phyloP scores from a whole-genome alignment of 2,888 invertebrate species.

The Crossocerus cetratus region DNA sequence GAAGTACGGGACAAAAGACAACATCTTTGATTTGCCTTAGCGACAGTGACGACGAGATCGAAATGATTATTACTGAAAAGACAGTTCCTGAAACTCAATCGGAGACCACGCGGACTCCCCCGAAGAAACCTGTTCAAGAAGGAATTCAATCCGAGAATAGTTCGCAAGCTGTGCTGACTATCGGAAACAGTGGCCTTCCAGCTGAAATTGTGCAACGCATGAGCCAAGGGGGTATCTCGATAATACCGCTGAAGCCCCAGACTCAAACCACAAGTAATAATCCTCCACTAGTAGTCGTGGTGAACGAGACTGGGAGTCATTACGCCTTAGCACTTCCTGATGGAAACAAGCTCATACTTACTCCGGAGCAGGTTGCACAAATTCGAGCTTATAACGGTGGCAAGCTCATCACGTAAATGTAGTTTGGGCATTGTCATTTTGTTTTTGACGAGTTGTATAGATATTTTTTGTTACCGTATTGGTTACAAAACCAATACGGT shows the following conservation, averaged over 20 bases:
- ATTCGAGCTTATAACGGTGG: constrained; percentile 76
- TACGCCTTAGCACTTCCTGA: constrained; percentile 75
- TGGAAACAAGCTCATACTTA: constrained; percentile 74
- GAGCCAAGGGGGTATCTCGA: constrained; percentile 73
- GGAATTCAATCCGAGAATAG: constrained; percentile 52
- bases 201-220: constrained; percentile 71
- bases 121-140: constrained; percentile 7
- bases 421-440: too few species aligned
- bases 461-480: too few species aligned
- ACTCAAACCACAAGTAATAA: constrained; percentile 49
- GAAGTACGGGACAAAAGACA: constrained; percentile 51
- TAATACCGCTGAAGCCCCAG: constrained; percentile 68
- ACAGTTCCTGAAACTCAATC: constrained; percentile 24
- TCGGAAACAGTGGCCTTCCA: constrained; percentile 58
- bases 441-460: too few species aligned
- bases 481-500: too few species aligned
- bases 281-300: constrained; percentile 72
- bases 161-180: constrained; percentile 50
- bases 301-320: constrained; percentile 74
- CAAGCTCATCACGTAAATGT: constrained; percentile 67
- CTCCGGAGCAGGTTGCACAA: constrained; percentile 75
- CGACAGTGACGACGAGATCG: constrained; percentile 74
- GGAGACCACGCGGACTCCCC: constrained; percentile 31
- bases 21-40: constrained; percentile 72
- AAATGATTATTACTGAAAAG: constrained; percentile 71